A percentile compares a stretch with the other conserved stretches of the same genome.
Evolutionary conservation across 53 echinoderm and acorn worm species (phyloP).

Genomic region (Mesocentrotus franciscanus): DNA sequence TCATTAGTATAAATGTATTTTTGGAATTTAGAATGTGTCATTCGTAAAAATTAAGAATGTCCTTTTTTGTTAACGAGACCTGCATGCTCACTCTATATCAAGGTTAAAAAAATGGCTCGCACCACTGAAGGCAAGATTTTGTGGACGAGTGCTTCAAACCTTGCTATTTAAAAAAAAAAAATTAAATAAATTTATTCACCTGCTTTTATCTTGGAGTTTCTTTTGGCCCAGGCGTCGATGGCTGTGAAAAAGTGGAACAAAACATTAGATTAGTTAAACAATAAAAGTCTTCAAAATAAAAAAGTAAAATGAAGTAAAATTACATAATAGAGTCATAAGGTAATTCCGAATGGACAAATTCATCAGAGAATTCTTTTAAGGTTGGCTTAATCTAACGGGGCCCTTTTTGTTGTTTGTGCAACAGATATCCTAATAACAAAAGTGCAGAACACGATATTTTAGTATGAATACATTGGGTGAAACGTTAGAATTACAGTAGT

Average conservation of each 20-base stretch:
- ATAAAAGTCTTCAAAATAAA: neutral
- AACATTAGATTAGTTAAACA: neutral
- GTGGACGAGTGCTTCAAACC: neutral
- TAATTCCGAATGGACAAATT: neutral
- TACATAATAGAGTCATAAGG: neutral
- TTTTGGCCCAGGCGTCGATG: constrained; percentile 55
- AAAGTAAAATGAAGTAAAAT: neutral
- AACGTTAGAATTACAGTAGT: no score
- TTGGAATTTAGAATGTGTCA: no score
- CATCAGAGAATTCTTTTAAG: no score
- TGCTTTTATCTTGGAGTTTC: constrained; percentile 56
- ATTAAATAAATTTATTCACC: constrained; percentile 12
- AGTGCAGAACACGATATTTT: no score
- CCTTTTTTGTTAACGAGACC: no score
- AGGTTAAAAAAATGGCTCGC: neutral
- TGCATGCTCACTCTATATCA: no score
- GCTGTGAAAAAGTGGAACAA: constrained; percentile 10
- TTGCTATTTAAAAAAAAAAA: neutral
- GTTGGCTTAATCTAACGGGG: no score
- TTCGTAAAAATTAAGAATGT: no score
- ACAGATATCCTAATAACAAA: no score
- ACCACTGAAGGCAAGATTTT: neutral
- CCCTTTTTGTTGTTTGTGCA: no score
- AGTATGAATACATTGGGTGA: no score
- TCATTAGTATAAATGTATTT: no score